phyloP scores from a whole-genome alignment of 1,140 invertebrate genomes.

The Tetragonula clypearis region DNA sequence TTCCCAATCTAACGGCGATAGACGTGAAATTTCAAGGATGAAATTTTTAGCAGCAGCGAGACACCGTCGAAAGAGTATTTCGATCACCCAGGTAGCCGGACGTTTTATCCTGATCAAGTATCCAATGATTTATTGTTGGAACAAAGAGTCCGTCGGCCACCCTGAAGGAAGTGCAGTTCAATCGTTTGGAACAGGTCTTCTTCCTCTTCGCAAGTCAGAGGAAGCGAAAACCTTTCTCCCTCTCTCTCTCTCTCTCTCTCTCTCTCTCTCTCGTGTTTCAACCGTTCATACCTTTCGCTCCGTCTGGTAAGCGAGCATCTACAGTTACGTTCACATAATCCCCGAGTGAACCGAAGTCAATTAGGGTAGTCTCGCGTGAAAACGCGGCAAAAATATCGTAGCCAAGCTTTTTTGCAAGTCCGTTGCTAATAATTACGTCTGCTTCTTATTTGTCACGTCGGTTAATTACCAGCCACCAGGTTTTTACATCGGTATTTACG shows the following conservation, averaged over 20 bases:
- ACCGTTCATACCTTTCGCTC: not conserved
- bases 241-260: constrained; percentile 45
- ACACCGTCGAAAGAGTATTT: not conserved
- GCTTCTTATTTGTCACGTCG: constrained; percentile 1
- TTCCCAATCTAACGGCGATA: not conserved
- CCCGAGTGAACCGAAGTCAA: constrained; percentile 12
- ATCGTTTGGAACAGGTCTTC: constrained; percentile 48
- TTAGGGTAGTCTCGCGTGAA: not conserved
- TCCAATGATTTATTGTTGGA: constrained; percentile 49
- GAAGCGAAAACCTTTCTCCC: constrained; percentile 33
- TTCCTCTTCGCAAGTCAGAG: constrained; percentile 5
- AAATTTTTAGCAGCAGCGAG: not conserved
- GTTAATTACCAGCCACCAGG: constrained; percentile 7
- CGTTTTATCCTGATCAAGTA: constrained; percentile 13
- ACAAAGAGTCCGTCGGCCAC: constrained; percentile 28
- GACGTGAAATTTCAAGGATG: not conserved
- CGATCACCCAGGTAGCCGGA: not conserved
- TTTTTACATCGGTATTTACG: not conserved
- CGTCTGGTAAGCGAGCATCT: not conserved
- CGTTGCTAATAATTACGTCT: constrained; percentile 1
- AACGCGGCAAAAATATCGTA: not conserved
- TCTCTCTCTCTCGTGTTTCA: constrained; percentile 43
- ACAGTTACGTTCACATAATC: constrained; percentile 25
- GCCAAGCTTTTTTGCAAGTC: not conserved
- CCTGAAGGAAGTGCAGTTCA: constrained; percentile 54